Base-by-base conservation (phyloP, 2,888 invertebrate genomes). In the Stramonita haemastoma region DNA sequence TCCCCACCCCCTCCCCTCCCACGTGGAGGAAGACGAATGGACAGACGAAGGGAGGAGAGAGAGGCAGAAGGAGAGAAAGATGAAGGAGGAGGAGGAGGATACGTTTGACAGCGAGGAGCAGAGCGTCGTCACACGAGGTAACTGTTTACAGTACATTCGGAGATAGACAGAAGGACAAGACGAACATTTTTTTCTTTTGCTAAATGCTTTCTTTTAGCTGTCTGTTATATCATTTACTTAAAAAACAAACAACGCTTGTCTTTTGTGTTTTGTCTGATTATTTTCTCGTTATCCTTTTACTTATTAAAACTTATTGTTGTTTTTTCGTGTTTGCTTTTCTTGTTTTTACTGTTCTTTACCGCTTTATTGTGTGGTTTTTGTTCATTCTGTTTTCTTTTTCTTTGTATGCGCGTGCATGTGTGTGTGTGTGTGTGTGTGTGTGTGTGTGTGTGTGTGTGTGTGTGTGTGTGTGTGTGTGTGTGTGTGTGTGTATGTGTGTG, bases 21-120 rank as follows among this genome's bases (percentile, higher is more conserved):
- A 26, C 13, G 73, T 73, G 73, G 73, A 73, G 73, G 73, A 73
- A n/a, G 73, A 73, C n/a, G 73, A 73, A n/a, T 73, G 73, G 73
- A n/a, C n/a, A n/a, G 73, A 73, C n/a, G 73, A 73, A n/a, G 73
- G 73, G 73, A 29, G 29, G 73, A 73, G 29, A 29, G 73, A 29
- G 5, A 73, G 29, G n/a, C 8, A n/a, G 73, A 73, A n/a, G 73
- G n/a, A n/a, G 73, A 73, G 66, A 26, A 66, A 26, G 66, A 66
- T 1, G 66, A 66, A 13, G 66, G 26, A 73, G 73, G 73, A 70
- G 22, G 70, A 73, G 73, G 73, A n/a, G 26, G 73, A 73, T 1
- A n/a, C n/a, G 4, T 73, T 73, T n/a, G 73, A 73, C 8, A n/a
- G n/a, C 29, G 73, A 73, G 73, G 73, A 73, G 73, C 26, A 26